A percentile compares a stretch with the other conserved stretches of the same genome.
Conservation (phyloP, 2,797 vertebrate genomes). For the Gallirallus australis region DNA sequence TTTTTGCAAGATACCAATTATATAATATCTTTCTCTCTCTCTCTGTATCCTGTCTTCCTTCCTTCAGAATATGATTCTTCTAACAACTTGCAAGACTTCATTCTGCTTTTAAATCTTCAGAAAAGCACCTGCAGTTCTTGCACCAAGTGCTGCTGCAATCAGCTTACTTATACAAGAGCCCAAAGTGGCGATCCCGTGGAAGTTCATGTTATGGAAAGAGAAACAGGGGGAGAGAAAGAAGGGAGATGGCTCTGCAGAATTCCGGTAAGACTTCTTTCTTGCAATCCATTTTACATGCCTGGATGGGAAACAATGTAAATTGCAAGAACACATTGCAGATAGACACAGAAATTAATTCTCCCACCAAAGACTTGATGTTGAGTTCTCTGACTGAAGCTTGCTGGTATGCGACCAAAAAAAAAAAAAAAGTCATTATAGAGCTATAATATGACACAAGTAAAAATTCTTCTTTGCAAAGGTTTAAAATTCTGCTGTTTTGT, state of each 20-base stretch:
- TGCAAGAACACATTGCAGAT: fast-evolving
- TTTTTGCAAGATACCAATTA: not conserved
- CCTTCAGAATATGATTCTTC: not conserved
- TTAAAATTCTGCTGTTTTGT: not conserved
- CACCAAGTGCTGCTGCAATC: not conserved
- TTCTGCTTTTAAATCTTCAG: not conserved
- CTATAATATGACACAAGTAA: fast-evolving
- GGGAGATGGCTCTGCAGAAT: not conserved
- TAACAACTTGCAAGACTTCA: not conserved
- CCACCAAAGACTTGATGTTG: not conserved
- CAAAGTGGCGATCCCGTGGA: not conserved
- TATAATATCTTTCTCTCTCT: not conserved
- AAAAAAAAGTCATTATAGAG: not conserved
- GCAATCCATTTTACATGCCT: not conserved
- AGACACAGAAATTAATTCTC: not conserved
- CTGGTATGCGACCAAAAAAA: not conserved
- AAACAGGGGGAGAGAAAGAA: not conserved
- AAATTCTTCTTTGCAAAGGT: not conserved
- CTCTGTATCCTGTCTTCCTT: not conserved
- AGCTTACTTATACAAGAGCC: not conserved
- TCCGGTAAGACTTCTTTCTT: not conserved
- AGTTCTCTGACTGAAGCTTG: not conserved
- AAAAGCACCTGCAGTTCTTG: not conserved
- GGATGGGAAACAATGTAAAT: not conserved
- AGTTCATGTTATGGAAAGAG: not conserved